These are phyloP conservation scores for Montipora sp. DNA, from an alignment of 64 coral and sea anemone species.

Conservation along the genomic window DNA sequence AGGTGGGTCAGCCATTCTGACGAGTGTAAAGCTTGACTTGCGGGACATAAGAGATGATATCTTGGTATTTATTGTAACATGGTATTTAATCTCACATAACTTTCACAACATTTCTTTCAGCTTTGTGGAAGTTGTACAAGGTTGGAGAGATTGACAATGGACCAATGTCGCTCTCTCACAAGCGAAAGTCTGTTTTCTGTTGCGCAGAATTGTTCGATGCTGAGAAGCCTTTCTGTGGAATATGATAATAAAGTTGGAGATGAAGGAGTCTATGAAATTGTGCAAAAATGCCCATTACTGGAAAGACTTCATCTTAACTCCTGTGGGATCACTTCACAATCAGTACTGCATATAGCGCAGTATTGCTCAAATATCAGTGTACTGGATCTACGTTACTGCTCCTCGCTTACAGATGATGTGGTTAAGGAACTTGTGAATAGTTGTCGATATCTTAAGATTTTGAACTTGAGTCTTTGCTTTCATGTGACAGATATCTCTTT, in stretches of 20 bases:
- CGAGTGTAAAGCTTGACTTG: too few species aligned
- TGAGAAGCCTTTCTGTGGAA: constrained; percentile 79
- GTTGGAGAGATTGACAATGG: constrained; percentile 80
- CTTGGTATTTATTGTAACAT: too few species aligned
- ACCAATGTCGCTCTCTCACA: constrained; percentile 88
- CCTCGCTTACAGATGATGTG: constrained; percentile 66
- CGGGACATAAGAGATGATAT: too few species aligned
- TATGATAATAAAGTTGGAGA: constrained; percentile 72
- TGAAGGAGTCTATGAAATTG: constrained; percentile 75
- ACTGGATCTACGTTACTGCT: constrained; percentile 82
- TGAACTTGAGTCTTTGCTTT: constrained; percentile 94
- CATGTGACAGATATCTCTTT: constrained; percentile 80
- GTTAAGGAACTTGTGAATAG: constrained; percentile 62
- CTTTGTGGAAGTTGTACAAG: constrained; percentile 80
- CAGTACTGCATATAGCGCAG: constrained; percentile 61
- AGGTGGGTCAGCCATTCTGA: too few species aligned
- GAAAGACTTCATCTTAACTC: constrained; percentile 81
- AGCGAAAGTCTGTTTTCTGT: constrained; percentile 66
- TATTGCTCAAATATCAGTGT: constrained; percentile 61
- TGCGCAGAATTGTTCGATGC: constrained; percentile 68
- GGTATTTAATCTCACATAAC: not conserved
- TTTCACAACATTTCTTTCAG: constrained; percentile 33
- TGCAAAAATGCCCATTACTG: constrained; percentile 71
- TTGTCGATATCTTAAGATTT: constrained; percentile 50
- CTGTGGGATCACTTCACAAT: constrained; percentile 76